Conservation (phyloP, 1,140 invertebrate genomes). For the Drosophila neocordata region DNA sequence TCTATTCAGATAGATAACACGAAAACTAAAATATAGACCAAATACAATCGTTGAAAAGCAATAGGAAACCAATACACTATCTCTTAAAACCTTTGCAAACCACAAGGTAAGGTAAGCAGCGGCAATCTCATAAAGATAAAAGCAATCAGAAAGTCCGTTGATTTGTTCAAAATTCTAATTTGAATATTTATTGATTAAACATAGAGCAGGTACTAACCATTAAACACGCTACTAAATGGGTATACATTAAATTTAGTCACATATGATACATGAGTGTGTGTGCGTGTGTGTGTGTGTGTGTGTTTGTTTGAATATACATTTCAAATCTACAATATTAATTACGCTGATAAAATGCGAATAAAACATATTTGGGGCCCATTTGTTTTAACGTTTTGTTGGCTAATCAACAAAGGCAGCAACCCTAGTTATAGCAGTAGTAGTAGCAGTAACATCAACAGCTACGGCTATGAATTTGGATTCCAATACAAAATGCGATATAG, state of each 20-base stretch:
- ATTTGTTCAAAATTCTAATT: slow-evolving; percentile 40
- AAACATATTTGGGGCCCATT: slow-evolving; percentile 61
- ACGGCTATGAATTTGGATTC: slow-evolving; percentile 46
- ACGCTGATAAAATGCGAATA: slow-evolving; percentile 66
- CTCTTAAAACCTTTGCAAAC: not conserved
- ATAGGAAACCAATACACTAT: not conserved
- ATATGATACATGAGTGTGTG: slow-evolving; percentile 22
- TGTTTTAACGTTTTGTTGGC: slow-evolving; percentile 66
- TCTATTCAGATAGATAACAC: not conserved
- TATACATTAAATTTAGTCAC: not conserved
- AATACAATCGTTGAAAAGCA: too few species aligned
- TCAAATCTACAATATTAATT: slow-evolving; percentile 71
- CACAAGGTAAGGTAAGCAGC: not conserved
- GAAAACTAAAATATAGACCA: too few species aligned
- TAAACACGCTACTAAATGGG: slow-evolving; percentile 64
- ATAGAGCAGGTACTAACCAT: slow-evolving; percentile 68
- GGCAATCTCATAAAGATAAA: slow-evolving; percentile 37
- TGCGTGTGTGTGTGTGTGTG: slow-evolving; percentile 27
- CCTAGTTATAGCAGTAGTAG: not conserved
- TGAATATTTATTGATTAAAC: slow-evolving; percentile 62
- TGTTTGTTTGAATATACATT: slow-evolving; percentile 23
- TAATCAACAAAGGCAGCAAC: slow-evolving; percentile 43
- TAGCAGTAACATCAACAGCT: not conserved
- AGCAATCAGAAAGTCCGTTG: slow-evolving; percentile 20
- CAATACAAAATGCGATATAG: slow-evolving; percentile 56